Conservation (phyloP, 2,113 vertebrate genomes). For the Proteles cristata region DNA sequence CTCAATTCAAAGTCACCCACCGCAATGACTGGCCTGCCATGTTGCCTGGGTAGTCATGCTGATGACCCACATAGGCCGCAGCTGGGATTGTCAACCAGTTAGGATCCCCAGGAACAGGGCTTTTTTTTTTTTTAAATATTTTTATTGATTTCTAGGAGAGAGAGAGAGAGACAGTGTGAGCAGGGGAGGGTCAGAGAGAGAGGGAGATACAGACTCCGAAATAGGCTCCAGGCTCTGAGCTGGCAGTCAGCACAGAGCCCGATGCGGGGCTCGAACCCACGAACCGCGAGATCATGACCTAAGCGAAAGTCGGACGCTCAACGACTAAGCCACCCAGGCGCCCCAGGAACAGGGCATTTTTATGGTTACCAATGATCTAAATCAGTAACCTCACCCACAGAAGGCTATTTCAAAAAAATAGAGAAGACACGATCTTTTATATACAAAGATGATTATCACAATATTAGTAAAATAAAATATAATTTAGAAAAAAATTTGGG, state of each 20-base stretch:
- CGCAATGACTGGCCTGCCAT: not conserved
- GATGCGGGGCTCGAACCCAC: too few relatives aligned
- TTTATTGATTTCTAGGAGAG: too few relatives aligned
- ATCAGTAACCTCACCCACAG: not conserved
- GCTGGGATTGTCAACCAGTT: not conserved
- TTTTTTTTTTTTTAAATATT: not conserved
- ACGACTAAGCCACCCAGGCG: too few relatives aligned
- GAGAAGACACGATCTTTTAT: not conserved
- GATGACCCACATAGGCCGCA: rapidly evolving
- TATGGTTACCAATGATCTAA: not conserved
- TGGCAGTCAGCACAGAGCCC: too few relatives aligned
- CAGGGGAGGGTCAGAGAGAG: too few relatives aligned
- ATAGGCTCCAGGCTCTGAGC: too few relatives aligned
- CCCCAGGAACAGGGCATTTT: not conserved
- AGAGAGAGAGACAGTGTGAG: too few relatives aligned
- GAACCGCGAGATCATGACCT: too few relatives aligned
- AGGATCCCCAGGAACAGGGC: not conserved
- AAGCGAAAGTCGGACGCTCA: too few relatives aligned
- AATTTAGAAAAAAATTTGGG: not conserved
- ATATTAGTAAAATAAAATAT: not conserved
- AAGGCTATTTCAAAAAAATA: not conserved
- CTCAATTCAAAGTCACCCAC: not conserved
- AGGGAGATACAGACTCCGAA: too few relatives aligned
- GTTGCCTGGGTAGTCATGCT: not conserved
- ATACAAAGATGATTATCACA: not conserved